phyloP scores from a whole-genome alignment of 2,888 invertebrate genomes.

The Piscicola geometra region DNA sequence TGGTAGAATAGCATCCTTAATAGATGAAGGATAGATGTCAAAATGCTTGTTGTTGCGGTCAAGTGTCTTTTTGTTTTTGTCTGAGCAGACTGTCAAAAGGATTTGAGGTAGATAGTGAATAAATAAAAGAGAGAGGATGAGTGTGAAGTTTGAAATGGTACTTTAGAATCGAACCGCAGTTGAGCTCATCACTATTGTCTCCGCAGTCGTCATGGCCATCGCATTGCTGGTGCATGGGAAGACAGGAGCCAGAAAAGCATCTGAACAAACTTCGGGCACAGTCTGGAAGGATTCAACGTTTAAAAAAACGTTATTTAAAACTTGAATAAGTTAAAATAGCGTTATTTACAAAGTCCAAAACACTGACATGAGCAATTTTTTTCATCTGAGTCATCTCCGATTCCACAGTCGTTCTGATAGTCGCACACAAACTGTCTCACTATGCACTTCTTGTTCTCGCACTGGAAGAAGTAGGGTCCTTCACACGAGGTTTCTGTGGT shows the following conservation, averaged over 20 bases:
- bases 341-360: too few species aligned
- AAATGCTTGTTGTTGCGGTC: conserved; percentile 11
- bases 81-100: conserved; percentile 25
- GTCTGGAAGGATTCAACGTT: too few species aligned
- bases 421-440: conserved; percentile 39
- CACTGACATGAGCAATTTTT: conserved; percentile 32
- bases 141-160: neutral
- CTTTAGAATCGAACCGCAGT: conserved; percentile 29
- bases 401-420: conserved; percentile 39
- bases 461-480: conserved; percentile 36
- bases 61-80: neutral
- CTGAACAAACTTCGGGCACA: conserved; percentile 15
- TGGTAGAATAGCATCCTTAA: neutral
- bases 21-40: conserved; percentile 3
- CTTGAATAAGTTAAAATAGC: too few species aligned
- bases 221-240: conserved; percentile 17
- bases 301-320: too few species aligned
- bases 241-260: conserved; percentile 27
- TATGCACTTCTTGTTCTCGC: conserved; percentile 38
- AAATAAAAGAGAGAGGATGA: neutral
- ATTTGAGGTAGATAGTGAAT: neutral
- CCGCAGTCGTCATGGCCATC: conserved; percentile 32
- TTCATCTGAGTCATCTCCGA: conserved; percentile 39
- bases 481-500: conserved; percentile 17
- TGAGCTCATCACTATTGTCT: conserved; percentile 34